Percentiles rank a stretch among this genome's conserved stretches.
phyloP scores from a whole-genome alignment of 2,113 vertebrate species.

The Ameiurus melas region DNA sequence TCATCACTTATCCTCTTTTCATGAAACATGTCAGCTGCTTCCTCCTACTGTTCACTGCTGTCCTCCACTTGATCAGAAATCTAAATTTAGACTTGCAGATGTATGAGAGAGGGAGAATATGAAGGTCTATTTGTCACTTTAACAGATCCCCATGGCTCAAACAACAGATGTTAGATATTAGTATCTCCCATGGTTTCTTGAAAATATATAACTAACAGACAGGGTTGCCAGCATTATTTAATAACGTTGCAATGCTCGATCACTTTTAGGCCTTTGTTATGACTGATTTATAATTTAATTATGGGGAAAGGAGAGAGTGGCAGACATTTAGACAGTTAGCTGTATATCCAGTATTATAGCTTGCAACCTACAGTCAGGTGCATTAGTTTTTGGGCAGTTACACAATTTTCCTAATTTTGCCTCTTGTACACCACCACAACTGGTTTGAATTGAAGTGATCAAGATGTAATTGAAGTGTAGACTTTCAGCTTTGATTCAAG shows the following conservation, averaged over 20 bases:
- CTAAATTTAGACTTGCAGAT: constrained; percentile 52
- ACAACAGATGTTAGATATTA: constrained; percentile 60
- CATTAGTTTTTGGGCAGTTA: neutral
- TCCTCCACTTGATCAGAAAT: constrained; percentile 13
- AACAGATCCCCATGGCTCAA: constrained; percentile 39
- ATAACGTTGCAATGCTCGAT: neutral
- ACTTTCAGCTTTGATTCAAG: no score
- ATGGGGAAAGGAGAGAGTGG: neutral
- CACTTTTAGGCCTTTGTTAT: neutral
- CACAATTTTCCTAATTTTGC: no score
- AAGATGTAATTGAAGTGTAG: no score
- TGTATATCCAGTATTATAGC: neutral
- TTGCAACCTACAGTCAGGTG: neutral
- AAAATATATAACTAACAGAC: neutral
- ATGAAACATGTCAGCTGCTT: constrained; percentile 27
- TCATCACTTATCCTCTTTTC: constrained; percentile 33
- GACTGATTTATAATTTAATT: neutral
- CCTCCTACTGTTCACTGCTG: constrained; percentile 21
- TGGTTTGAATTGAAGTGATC: no score
- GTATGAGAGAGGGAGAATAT: constrained; percentile 32
- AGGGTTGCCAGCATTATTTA: neutral
- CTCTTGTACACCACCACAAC: no score
- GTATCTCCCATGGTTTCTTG: neutral
- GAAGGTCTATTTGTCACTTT: constrained; percentile 53
- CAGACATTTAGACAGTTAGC: neutral